Evolutionary conservation across 1,140 invertebrate genomes (phyloP).

Genomic region (Elymnias hypermnestra): DNA sequence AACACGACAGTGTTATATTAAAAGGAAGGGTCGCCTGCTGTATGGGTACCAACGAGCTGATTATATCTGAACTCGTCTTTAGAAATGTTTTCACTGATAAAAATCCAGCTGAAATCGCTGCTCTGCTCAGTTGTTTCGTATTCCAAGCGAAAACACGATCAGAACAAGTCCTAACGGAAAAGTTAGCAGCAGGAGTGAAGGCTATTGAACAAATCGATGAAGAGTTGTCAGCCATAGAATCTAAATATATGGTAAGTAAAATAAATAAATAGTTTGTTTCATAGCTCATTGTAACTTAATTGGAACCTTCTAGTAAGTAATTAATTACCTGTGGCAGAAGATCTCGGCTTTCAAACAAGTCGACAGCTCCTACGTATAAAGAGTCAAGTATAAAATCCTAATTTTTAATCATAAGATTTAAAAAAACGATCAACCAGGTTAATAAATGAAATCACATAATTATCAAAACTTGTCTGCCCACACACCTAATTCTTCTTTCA

Average conservation of each 20-base stretch:
- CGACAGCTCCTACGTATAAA: too few relatives aligned
- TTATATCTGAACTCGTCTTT: slow-evolving; percentile 97
- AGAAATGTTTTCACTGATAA: slow-evolving; percentile 92
- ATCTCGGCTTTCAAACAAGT: too few relatives aligned
- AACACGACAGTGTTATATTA: slow-evolving; percentile 76
- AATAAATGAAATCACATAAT: too few relatives aligned
- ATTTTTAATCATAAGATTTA: too few relatives aligned
- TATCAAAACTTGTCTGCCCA: too few relatives aligned
- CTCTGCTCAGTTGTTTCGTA: slow-evolving; percentile 92
- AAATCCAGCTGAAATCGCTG: slow-evolving; percentile 93
- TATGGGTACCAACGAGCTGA: slow-evolving; percentile 95
- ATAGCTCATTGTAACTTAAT: too few relatives aligned
- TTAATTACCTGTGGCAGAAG: too few relatives aligned
- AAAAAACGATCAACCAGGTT: too few relatives aligned
- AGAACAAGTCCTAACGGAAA: slow-evolving; percentile 75
- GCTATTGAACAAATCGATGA: slow-evolving; percentile 57
- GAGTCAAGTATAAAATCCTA: too few relatives aligned
- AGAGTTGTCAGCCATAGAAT: slow-evolving; percentile 60
- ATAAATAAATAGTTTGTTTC: background rate
- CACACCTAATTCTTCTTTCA: too few relatives aligned
- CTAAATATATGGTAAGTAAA: slow-evolving; percentile 57
- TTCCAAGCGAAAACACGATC: slow-evolving; percentile 89
- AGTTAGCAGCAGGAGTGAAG: slow-evolving; percentile 69
- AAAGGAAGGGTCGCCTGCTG: slow-evolving; percentile 90
- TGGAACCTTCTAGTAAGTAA: too few relatives aligned